Conservation (phyloP, 2,888 invertebrate species). For the Vanessa cardui region DNA sequence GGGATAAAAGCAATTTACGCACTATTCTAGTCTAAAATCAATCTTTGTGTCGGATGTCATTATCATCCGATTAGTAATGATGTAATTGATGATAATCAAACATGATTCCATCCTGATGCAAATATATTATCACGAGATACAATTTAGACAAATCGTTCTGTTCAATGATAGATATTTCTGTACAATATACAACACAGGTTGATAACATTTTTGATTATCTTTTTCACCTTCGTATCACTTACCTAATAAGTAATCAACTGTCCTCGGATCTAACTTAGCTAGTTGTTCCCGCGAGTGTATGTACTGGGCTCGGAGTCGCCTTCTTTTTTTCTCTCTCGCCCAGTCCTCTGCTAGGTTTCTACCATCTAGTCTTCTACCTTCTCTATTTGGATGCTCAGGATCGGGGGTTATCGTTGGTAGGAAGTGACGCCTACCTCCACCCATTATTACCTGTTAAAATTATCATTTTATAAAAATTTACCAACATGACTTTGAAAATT, state of each 20-base stretch:
- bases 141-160: not conserved
- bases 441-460: constrained; percentile 86
- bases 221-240: constrained; percentile 50
- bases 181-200: no score
- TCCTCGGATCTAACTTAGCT: constrained; percentile 85
- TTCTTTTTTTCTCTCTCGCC: constrained; percentile 88
- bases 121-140: no score
- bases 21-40: no score
- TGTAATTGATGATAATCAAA: no score
- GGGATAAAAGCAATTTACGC: no score
- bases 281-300: constrained; percentile 89
- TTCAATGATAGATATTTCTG: not conserved
- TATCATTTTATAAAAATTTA: not conserved
- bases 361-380: constrained; percentile 88
- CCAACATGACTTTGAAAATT: no score
- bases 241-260: constrained; percentile 89
- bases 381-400: constrained; percentile 86
- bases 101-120: no score
- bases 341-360: constrained; percentile 91
- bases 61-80: no score
- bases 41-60: no score
- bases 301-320: constrained; percentile 86
- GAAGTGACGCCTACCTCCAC: constrained; percentile 90
- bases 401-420: constrained; percentile 87
- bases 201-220: not conserved